Conservation (phyloP, 2,888 invertebrate genomes). For the Ennomos fuscantarius region DNA sequence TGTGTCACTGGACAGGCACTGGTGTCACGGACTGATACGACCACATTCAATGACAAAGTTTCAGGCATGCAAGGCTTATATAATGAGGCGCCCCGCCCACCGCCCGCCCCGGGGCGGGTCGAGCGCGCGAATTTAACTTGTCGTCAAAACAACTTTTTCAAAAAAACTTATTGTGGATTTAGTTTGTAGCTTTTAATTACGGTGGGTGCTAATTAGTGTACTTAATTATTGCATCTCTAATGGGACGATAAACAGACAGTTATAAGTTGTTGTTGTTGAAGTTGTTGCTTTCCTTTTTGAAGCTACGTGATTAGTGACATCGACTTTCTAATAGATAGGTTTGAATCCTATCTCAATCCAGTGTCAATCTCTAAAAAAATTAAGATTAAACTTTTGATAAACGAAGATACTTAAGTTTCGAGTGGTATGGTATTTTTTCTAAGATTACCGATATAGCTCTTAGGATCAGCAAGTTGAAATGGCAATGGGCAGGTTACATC, state of each 20-base stretch:
- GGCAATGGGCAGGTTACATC: no score
- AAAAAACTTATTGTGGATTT: slow-evolving; percentile 45
- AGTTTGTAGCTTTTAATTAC: slow-evolving; percentile 22
- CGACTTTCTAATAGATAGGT: no score
- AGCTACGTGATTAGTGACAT: no score
- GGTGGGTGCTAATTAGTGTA: slow-evolving; percentile 11
- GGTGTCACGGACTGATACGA: slow-evolving; percentile 64
- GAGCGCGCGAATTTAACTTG: slow-evolving; percentile 49
- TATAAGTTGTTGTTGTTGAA: no score
- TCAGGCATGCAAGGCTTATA: slow-evolving; percentile 74
- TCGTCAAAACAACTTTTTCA: slow-evolving; percentile 51
- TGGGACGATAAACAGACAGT: slow-evolving; percentile 2
- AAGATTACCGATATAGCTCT: no score
- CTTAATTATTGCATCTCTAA: neutral
- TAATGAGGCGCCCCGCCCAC: slow-evolving; percentile 77
- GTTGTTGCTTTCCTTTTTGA: no score
- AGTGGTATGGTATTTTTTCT: no score
- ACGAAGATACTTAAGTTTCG: no score
- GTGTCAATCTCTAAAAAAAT: no score
- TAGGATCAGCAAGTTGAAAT: no score
- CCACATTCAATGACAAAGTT: slow-evolving; percentile 79
- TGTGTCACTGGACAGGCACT: slow-evolving; percentile 47
- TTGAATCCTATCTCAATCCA: no score
- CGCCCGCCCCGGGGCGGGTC: slow-evolving; percentile 71
- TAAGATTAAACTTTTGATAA: no score